Evolutionary conservation across 2,113 vertebrate genomes (phyloP).

Genomic region (Phrynosoma blainvillii): DNA sequence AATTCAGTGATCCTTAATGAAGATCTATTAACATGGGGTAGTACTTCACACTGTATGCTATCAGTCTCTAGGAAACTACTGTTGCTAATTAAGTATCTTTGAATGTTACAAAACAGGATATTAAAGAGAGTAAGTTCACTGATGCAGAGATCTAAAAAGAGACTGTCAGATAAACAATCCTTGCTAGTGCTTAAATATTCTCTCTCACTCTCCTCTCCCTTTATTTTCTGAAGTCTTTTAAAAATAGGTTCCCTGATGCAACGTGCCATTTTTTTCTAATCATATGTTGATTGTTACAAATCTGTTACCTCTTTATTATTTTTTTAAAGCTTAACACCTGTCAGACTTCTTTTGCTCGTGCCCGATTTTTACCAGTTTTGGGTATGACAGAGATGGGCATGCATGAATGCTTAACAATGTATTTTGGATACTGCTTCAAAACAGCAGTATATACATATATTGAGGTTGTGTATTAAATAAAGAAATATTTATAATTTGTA

Average conservation of each 20-base stretch:
- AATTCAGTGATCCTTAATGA: constrained; percentile 4
- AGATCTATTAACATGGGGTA: background rate
- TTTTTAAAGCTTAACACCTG: background rate
- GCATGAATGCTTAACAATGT: background rate
- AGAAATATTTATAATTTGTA: no score
- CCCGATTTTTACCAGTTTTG: background rate
- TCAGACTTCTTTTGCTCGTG: background rate
- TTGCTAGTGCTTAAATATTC: background rate
- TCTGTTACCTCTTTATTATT: background rate
- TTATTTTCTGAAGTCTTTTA: background rate
- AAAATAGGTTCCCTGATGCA: background rate
- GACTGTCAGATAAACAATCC: background rate
- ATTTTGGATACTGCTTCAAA: background rate
- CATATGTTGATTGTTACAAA: background rate
- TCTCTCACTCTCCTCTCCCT: background rate
- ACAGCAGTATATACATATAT: no score
- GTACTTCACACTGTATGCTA: background rate
- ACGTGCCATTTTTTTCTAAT: background rate
- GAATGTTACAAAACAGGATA: constrained; percentile 9
- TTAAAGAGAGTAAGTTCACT: constrained; percentile 15
- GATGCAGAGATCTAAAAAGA: constrained; percentile 16
- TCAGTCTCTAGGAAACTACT: background rate
- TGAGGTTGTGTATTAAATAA: no score
- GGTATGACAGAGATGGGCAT: no score
- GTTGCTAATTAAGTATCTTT: constrained; percentile 13